Evolutionary conservation across 37 sponge, comb jelly and placozoan species (phyloP).

Genomic region (Chondrosia reniformis): DNA sequence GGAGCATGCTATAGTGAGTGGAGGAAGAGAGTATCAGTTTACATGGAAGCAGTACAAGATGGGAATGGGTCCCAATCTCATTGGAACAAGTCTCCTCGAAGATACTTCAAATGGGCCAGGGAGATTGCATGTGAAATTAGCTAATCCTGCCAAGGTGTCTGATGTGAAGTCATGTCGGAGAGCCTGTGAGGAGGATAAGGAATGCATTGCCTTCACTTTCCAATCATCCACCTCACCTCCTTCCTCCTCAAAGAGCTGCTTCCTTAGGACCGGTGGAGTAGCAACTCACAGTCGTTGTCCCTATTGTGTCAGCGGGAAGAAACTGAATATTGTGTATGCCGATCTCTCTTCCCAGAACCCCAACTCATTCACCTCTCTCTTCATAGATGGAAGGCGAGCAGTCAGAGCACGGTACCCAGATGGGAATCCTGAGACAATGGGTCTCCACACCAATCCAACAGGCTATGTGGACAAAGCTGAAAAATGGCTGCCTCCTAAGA

Average conservation of each 20-base stretch:
- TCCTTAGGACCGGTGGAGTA: conserved; percentile 9
- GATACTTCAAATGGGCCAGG: no score
- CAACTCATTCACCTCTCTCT: conserved; percentile 22
- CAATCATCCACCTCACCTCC: no score
- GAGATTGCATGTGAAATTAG: no score
- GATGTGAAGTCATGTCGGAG: conserved; percentile 18
- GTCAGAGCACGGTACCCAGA: conserved; percentile 54
- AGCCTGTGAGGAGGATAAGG: conserved; percentile 13
- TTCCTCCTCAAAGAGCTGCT: background rate
- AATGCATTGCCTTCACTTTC: conserved; percentile 41
- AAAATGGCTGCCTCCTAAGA: conserved; percentile 22
- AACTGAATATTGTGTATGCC: conserved; percentile 18
- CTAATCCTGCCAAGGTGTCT: conserved; percentile 12
- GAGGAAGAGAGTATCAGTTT: conserved; percentile 37
- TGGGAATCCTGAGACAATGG: conserved; percentile 48
- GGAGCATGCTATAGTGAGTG: conserved; percentile 43
- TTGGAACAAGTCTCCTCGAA: no score
- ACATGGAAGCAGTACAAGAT: conserved; percentile 33
- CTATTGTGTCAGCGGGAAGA: conserved; percentile 38
- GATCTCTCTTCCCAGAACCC: conserved; percentile 51
- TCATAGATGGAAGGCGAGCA: conserved; percentile 37
- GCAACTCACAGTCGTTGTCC: conserved; percentile 17
- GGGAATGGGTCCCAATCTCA: no score
- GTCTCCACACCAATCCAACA: conserved; percentile 52
- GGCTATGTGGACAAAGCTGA: conserved; percentile 38